A percentile compares a stretch with the other conserved stretches of the same genome.
phyloP scores from a whole-genome alignment of 2,888 invertebrate species.

The Bruchidius siliquastri region DNA sequence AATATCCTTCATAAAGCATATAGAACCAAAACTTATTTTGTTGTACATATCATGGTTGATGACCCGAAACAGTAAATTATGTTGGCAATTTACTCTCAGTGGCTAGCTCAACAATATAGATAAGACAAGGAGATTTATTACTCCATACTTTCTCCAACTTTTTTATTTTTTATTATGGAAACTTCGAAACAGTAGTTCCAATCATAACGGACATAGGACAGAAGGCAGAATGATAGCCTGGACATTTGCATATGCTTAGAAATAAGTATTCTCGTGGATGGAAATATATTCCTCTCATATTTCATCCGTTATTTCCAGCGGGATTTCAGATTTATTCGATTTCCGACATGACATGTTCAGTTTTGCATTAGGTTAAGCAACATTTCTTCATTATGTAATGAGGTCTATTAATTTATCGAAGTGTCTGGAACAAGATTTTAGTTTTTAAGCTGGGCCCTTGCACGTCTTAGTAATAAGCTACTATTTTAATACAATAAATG shows the following conservation, averaged over 20 bases:
- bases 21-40: neutral
- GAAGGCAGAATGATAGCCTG: neutral
- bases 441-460: too few species aligned
- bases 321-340: neutral
- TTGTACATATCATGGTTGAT: neutral
- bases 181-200: neutral
- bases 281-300: neutral
- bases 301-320: neutral
- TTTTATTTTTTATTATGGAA: neutral
- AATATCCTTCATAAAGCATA: neutral
- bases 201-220: neutral
- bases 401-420: too few species aligned
- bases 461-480: too few species aligned
- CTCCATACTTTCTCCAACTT: neutral
- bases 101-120: neutral
- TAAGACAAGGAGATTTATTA: neutral
- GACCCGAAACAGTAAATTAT: neutral
- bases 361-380: neutral
- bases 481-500: too few species aligned
- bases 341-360: neutral
- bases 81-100: neutral
- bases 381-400: too few species aligned
- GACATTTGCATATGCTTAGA: neutral
- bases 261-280: neutral
- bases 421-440: too few species aligned